These are phyloP conservation scores for Empidonax alnorum DNA, from an alignment of 2,113 vertebrate genomes.

Conservation along the genomic window DNA sequence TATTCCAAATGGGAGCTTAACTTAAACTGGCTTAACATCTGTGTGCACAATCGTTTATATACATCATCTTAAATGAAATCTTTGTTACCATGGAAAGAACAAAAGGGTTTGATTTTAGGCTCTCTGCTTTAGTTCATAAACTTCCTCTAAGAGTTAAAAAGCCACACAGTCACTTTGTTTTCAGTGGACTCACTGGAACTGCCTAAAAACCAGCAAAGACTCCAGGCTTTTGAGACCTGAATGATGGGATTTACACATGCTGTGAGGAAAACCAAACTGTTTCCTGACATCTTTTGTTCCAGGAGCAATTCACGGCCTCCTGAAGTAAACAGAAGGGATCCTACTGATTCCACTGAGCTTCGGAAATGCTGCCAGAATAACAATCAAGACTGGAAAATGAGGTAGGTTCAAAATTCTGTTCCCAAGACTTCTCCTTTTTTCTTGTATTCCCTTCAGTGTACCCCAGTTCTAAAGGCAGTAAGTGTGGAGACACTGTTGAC, in stretches of 20 bases:
- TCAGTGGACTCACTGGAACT: not conserved
- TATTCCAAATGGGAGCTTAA: not conserved
- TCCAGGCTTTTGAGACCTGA: not conserved
- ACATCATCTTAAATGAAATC: not conserved
- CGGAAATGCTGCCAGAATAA: not conserved
- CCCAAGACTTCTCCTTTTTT: not conserved
- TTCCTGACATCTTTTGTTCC: slow-evolving; percentile 47
- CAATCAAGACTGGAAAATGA: not conserved
- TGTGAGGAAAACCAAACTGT: slow-evolving; percentile 21
- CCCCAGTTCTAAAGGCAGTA: not conserved
- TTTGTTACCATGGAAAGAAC: not conserved
- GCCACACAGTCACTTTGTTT: slow-evolving; percentile 11
- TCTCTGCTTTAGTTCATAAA: not conserved
- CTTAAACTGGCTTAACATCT: not conserved
- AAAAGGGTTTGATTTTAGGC: not conserved
- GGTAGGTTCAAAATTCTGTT: not conserved
- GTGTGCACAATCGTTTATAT: not conserved
- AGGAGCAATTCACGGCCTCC: slow-evolving; percentile 6
- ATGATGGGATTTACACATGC: slow-evolving; percentile 10
- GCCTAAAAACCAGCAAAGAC: not conserved
- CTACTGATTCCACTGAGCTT: not conserved
- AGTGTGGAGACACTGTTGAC: not conserved
- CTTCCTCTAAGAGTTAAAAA: not conserved
- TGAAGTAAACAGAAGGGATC: slow-evolving; percentile 21
- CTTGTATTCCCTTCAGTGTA: not conserved